Evolutionary conservation across 1,140 invertebrate genomes (phyloP), one percentile per base, ranked within the genome.

Genomic region (Drosophila ercepeae): DNA sequence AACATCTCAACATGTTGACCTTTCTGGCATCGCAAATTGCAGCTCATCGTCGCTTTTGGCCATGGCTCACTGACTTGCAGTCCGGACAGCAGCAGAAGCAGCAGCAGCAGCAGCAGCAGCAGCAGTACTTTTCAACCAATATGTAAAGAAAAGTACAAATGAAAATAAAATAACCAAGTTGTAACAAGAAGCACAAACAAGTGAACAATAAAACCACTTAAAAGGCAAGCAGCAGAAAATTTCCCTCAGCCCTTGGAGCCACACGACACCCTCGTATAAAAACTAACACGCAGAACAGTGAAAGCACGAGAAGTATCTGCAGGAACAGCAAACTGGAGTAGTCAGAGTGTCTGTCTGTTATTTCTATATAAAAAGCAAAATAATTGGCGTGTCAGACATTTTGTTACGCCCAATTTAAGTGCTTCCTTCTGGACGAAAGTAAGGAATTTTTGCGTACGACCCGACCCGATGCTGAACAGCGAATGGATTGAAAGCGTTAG

Each of bases 361-460:
- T 64, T 68, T 68, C 65, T 50, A 77, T 81, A 84, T 84, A 74
- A 77, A 86, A 84, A 81, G 76, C 52, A 88, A 88, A 84, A 88
- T 84, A 84, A 84, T 84, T 84, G 81, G 82, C 81, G 59, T 81
- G 81, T 86, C 81, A 84, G 81, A 84, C 82, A 86, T 86, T 84
- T 84, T 84, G 81, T 81, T 84, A 77, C 72, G 81, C 76, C 79
- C 79, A 84, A 84, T 84, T 84, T 84, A 84, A 84, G 81, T 84
- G 81, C 67, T 84, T 86, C 79, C 81, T 64, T 44, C 34, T 59
- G 57, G 39, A 14, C 16, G 9, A 32, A 11, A 34, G 16, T 9
- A 9, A 8, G 29, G 13, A 25, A 64, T 51, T 64, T 65, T 65
- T 51, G 42, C 42, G 25, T 39, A 21, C 41, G 36, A 49, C 8